Percentiles rank a stretch among this genome's conserved stretches.
phyloP scores from a whole-genome alignment of 2,888 invertebrate genomes.

The Malacosoma neustria region DNA sequence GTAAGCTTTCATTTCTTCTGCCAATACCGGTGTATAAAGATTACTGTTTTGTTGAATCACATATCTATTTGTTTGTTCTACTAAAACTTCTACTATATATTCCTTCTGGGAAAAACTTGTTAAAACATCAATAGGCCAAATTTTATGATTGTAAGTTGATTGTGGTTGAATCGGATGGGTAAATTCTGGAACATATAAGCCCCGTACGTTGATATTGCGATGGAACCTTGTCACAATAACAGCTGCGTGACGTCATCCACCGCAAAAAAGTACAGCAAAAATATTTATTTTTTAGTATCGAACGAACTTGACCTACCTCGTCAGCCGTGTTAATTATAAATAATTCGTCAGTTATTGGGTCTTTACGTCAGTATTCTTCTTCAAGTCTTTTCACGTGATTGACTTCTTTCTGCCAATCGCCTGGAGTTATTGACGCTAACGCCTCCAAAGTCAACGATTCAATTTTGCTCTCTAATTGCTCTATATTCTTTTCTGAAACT shows the following conservation, averaged over 20 bases:
- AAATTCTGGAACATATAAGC: conserved; percentile 10
- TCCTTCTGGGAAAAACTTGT: conserved; percentile 19
- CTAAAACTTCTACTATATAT: conserved; percentile 14
- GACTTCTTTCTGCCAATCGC: no score
- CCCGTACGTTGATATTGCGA: conserved; percentile 48
- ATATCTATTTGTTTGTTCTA: conserved; percentile 21
- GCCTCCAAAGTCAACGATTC: no score
- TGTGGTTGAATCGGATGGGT: conserved; percentile 12
- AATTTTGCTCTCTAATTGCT: no score
- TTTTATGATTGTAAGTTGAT: conserved; percentile 11
- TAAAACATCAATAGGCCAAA: conserved; percentile 9
- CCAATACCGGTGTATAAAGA: conserved; percentile 17
- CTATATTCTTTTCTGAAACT: no score
- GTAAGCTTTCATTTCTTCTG: conserved; percentile 20
- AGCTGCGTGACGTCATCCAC: background rate
- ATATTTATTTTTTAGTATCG: background rate
- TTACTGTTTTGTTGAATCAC: conserved; percentile 17
- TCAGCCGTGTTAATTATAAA: no score
- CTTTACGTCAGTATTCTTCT: no score
- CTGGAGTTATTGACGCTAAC: no score
- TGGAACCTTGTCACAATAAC: conserved; percentile 14
- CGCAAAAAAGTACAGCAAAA: background rate
- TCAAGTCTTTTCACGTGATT: no score
- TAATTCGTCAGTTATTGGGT: no score
- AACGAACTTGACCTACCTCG: no score